phyloP scores from a whole-genome alignment of 2,888 invertebrate genomes.

The Caenorhabditis sinica region DNA sequence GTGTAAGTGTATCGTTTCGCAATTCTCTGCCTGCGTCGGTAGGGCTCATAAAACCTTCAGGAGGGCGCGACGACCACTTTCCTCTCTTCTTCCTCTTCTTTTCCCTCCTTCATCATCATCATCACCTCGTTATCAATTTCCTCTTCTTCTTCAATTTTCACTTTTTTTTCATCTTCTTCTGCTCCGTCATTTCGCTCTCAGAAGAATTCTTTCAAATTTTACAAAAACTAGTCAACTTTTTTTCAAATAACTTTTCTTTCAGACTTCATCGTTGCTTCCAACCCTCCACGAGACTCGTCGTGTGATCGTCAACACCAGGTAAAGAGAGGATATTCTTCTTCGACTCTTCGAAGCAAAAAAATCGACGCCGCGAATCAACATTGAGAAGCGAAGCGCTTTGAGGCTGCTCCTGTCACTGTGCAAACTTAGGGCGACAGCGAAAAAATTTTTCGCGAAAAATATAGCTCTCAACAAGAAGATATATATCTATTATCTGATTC shows the following conservation, averaged over 20 bases:
- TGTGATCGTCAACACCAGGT: constrained; percentile 58
- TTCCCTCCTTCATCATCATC: constrained; percentile 26
- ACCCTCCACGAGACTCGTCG: constrained; percentile 42
- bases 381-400: constrained; percentile 36
- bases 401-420: constrained; percentile 56
- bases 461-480: constrained; percentile 27
- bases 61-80: constrained; percentile 44
- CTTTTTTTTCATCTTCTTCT: constrained; percentile 41
- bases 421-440: constrained; percentile 33
- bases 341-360: constrained; percentile 29
- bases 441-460: not conserved
- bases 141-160: constrained; percentile 35
- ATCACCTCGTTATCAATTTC: constrained; percentile 60
- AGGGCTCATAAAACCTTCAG: constrained; percentile 61
- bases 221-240: constrained; percentile 3
- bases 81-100: constrained; percentile 26
- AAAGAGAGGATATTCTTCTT: constrained; percentile 25
- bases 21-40: constrained; percentile 14
- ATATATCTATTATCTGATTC: too few relatives aligned
- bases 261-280: constrained; percentile 30
- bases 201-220: constrained; percentile 12
- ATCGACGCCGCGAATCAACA: constrained; percentile 54
- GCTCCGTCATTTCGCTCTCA: too few relatives aligned
- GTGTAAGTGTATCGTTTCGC: constrained; percentile 35
- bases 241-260: constrained; percentile 27